phyloP scores from a whole-genome alignment of 2,113 vertebrate genomes.

The Mesoclemmys tuberculata region DNA sequence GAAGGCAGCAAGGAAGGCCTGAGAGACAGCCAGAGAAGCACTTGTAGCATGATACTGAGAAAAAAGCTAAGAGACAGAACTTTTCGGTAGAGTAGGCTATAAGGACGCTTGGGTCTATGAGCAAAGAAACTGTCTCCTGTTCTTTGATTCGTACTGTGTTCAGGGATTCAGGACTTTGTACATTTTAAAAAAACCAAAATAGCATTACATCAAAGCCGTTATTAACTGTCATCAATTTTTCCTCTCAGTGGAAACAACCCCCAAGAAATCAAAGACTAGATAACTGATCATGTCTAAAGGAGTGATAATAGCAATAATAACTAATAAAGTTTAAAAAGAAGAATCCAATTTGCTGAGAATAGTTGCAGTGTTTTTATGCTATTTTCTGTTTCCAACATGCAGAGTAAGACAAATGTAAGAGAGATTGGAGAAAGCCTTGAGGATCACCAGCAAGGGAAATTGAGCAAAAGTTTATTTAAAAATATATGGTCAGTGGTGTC shows the following conservation, averaged over 20 bases:
- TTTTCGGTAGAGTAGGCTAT: background rate
- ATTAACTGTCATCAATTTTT: background rate
- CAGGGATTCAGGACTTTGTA: background rate
- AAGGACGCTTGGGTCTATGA: background rate
- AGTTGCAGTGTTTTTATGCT: background rate
- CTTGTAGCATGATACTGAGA: too few species aligned
- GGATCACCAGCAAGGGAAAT: background rate
- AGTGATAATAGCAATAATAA: background rate
- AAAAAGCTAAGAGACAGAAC: too few species aligned
- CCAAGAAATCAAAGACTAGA: background rate
- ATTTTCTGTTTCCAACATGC: background rate
- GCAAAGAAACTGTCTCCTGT: background rate
- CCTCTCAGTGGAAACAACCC: background rate
- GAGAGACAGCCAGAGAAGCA: too few species aligned
- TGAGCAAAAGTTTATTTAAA: background rate
- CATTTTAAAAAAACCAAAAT: background rate
- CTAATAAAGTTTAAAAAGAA: background rate
- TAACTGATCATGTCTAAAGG: background rate
- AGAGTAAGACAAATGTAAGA: background rate
- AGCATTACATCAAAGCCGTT: background rate
- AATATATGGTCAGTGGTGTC: background rate
- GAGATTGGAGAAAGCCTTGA: background rate
- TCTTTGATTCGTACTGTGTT: background rate
- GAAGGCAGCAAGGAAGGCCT: too few species aligned
- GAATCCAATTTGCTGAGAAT: background rate